Conservation (phyloP, 2,113 vertebrate species). For the Cichladusa arquata region DNA sequence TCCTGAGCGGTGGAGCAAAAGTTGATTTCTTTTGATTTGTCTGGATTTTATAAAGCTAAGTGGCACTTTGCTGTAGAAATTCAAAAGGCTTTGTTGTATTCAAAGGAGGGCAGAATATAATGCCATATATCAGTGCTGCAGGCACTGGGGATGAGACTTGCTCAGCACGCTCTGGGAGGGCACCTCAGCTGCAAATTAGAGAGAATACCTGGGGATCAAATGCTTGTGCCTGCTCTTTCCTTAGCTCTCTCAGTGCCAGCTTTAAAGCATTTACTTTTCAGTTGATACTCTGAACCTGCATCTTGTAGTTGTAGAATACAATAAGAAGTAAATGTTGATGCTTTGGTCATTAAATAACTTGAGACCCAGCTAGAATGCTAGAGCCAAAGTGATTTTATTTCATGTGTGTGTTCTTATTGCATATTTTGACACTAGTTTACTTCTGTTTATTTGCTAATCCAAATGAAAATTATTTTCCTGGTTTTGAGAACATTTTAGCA, state of each 20-base stretch:
- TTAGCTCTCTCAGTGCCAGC: neutral
- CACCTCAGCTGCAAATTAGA: neutral
- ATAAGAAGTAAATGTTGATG: neutral
- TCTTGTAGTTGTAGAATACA: neutral
- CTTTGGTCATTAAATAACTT: neutral
- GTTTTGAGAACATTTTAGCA: neutral
- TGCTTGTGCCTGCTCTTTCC: neutral
- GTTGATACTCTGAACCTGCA: neutral
- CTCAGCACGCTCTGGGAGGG: neutral
- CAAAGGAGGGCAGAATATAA: neutral
- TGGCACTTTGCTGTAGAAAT: neutral
- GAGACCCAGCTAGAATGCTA: neutral
- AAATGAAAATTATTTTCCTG: neutral
- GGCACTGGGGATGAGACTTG: neutral
- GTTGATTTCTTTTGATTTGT: neutral
- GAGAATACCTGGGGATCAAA: neutral
- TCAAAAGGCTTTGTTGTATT: neutral
- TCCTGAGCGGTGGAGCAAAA: neutral
- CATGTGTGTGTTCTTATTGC: neutral
- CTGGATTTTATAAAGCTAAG: neutral
- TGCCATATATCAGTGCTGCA: neutral
- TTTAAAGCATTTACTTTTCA: neutral
- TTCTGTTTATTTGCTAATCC: neutral
- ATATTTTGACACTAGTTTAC: neutral
- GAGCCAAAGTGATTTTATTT: neutral